Evolutionary conservation across 2,888 invertebrate genomes (phyloP).

Genomic region (Dryobotodes eremita): DNA sequence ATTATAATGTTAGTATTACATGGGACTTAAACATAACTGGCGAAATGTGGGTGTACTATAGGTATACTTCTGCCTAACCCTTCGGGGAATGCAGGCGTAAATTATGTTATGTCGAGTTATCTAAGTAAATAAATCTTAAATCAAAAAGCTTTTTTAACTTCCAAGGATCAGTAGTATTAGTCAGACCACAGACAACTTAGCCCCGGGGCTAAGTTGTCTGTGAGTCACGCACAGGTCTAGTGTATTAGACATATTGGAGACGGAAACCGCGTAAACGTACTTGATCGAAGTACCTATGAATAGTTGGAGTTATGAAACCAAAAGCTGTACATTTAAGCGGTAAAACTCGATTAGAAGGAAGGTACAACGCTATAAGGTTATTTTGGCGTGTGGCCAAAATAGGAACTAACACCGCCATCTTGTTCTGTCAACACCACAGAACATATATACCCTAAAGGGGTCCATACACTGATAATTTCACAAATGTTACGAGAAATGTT

Average conservation of each 20-base stretch:
- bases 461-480: not conserved
- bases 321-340: not conserved
- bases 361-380: not conserved
- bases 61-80: not conserved
- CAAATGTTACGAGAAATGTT: not conserved
- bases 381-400: not conserved
- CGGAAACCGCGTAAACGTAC: not conserved
- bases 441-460: too few relatives aligned
- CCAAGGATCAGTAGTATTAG: not conserved
- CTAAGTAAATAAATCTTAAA: not conserved
- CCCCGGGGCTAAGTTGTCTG: too few relatives aligned
- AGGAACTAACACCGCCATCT: not conserved
- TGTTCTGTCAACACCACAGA: too few relatives aligned
- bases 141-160: not conserved
- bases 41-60: not conserved
- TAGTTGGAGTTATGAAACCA: not conserved
- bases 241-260: not conserved
- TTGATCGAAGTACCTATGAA: not conserved
- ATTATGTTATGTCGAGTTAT: not conserved
- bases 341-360: not conserved
- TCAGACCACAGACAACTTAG: too few relatives aligned
- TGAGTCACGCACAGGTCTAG: not conserved
- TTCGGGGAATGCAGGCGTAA: not conserved
- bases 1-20: too few relatives aligned
- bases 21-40: not conserved